phyloP scores from a whole-genome alignment of 2,113 vertebrate species.

The Glaucidium brasilianum region DNA sequence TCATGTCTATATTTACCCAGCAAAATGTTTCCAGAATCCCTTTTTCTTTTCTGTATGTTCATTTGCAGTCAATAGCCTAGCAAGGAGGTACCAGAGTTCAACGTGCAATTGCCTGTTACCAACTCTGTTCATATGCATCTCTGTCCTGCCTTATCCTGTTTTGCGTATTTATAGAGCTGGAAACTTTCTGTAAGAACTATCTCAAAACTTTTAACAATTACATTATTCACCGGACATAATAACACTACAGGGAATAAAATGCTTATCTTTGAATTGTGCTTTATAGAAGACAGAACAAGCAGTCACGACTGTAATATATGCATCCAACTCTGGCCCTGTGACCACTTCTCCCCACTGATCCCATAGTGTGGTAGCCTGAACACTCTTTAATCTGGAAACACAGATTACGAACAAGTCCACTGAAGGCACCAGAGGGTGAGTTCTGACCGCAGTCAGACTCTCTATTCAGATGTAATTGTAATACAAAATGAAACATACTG shows the following conservation, averaged over 20 bases:
- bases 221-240: not conserved
- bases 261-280: not conserved
- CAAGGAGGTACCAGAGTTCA: rapidly evolving
- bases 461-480: not conserved
- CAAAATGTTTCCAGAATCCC: not conserved
- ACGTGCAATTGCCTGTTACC: not conserved
- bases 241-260: not conserved
- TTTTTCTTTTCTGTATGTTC: not conserved
- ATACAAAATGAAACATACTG: not conserved
- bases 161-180: not conserved
- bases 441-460: not conserved
- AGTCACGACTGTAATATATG: not conserved
- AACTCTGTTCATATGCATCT: not conserved
- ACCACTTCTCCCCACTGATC: not conserved
- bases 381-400: not conserved
- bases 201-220: not conserved
- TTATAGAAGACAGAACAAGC: not conserved
- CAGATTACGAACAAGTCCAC: not conserved
- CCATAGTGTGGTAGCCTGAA: not conserved
- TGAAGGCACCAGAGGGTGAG: not conserved
- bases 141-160: not conserved
- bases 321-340: rapidly evolving
- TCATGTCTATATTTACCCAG: not conserved
- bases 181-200: not conserved
- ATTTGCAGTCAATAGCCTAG: not conserved